phyloP scores from a whole-genome alignment of 2,797 vertebrate species.

The Mormyrops boulengeri region DNA sequence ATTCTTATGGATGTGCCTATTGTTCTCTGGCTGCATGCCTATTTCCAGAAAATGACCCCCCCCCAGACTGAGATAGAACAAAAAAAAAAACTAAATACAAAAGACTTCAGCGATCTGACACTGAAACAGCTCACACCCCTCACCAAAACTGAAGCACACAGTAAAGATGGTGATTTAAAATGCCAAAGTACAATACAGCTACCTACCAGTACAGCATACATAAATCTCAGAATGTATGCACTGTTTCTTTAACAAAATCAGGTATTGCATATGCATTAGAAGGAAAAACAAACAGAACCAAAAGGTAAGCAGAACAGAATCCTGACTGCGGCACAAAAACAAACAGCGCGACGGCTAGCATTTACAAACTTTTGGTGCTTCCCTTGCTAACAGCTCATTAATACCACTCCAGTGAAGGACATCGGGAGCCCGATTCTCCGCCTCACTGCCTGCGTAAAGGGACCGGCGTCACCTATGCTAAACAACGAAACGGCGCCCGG shows the following conservation, averaged over 20 bases:
- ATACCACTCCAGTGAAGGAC: background rate
- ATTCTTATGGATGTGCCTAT: background rate
- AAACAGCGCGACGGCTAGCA: background rate
- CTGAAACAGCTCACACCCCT: background rate
- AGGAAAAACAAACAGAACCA: background rate
- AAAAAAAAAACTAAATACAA: background rate
- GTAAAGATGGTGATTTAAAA: background rate
- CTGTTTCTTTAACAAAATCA: background rate
- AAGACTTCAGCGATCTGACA: background rate
- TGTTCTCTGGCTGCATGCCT: background rate
- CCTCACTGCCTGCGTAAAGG: background rate
- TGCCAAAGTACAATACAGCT: background rate
- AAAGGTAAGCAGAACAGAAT: background rate
- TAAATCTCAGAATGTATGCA: background rate
- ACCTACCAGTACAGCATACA: background rate
- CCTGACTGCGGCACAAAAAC: background rate
- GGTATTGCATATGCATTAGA: background rate
- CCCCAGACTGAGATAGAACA: background rate
- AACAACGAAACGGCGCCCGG: background rate
- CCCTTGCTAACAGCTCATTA: background rate
- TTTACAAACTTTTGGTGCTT: background rate
- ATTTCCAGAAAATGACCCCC: background rate
- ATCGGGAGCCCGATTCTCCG: background rate
- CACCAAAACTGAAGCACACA: background rate
- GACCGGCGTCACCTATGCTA: background rate